Evolutionary conservation across 2,113 vertebrate species (phyloP), one percentile per base, ranked within the genome.

Genomic region (Xiphorhynchus elegans): DNA sequence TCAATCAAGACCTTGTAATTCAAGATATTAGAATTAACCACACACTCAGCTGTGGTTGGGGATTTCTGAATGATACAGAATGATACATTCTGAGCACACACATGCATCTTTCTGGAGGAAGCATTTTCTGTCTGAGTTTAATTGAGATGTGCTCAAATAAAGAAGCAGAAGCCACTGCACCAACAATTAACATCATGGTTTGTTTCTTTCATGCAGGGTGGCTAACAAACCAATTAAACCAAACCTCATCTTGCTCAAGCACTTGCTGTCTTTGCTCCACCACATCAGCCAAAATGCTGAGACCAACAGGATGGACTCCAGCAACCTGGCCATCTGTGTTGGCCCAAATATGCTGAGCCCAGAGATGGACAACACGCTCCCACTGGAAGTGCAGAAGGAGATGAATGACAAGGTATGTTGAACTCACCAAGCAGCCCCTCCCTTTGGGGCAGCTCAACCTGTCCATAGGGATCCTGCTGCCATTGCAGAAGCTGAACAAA

Each of bases 301-400:
- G 33, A 89, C 90, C 92, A 99, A 95, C 98, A 99, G 97, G 97
- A 99, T 99, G 99, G 98, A 98, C 53, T 98, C 98, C 68, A 94
- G 95, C 95, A 99, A 99, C 67, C 96, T 99, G 40, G 99, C 99
- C 9, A 98, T 99, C 95, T 99, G 99, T 78, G 95, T 99, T 6
- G 99, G 98, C 4, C 99, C 99, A 58, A 99, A 98, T 3, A 96
- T 99, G 97, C 98, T 99, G 96, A 97, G 98, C 94, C 96, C 95
- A 25, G 93, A 87, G 16, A 75, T 10, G 0, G 97, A 98, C 42
- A 97, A 77, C 42, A 17, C 1, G 1, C 94, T 98, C 8, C 95
- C 98, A 0, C 93, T 99, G 50, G 98, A 99, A 55, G 97, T 96
- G 82, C 98, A 98, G 94, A 98, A 96, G 85, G 98, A 98, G 96